These are phyloP conservation scores for Phytoseiulus persimilis DNA, from an alignment of 2,888 invertebrate species.

Conservation along the genomic window DNA sequence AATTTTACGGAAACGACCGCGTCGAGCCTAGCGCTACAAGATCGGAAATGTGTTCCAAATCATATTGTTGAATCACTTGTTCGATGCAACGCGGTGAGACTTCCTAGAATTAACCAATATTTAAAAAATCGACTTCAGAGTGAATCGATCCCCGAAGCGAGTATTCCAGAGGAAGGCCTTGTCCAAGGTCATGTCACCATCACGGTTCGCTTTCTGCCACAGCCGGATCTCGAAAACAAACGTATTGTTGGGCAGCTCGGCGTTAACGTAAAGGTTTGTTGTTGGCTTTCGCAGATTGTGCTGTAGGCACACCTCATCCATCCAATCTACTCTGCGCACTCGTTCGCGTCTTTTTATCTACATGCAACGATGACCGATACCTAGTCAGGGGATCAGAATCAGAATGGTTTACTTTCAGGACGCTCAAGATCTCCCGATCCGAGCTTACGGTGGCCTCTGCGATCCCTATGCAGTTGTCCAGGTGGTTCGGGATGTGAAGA, in stretches of 20 bases:
- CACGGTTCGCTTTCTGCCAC: conserved; percentile 26
- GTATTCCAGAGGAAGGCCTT: conserved; percentile 8
- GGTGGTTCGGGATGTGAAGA: conserved; percentile 44
- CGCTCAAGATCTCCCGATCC: conserved; percentile 52
- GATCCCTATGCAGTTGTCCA: conserved; percentile 47
- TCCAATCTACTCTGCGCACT: too few relatives aligned
- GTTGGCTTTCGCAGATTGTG: too few relatives aligned
- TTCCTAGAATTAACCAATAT: neutral
- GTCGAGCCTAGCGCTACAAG: too few relatives aligned
- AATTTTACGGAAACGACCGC: too few relatives aligned
- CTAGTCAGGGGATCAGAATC: too few relatives aligned
- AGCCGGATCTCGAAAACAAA: conserved; percentile 13
- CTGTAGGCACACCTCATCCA: too few relatives aligned
- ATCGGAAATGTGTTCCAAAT: too few relatives aligned
- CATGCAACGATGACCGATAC: too few relatives aligned
- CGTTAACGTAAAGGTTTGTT: conserved; percentile 8
- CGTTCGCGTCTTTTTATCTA: too few relatives aligned
- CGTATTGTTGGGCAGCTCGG: conserved; percentile 21
- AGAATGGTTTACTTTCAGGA: conserved; percentile 48
- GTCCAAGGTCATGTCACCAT: conserved; percentile 20
- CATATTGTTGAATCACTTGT: too few relatives aligned
- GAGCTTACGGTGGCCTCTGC: conserved; percentile 52
- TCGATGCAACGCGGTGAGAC: too few relatives aligned
- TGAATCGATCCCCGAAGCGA: neutral
- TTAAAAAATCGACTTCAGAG: conserved; percentile 7